Conservation (phyloP, 2,888 invertebrate species). For the Temnothorax ravouxi region DNA sequence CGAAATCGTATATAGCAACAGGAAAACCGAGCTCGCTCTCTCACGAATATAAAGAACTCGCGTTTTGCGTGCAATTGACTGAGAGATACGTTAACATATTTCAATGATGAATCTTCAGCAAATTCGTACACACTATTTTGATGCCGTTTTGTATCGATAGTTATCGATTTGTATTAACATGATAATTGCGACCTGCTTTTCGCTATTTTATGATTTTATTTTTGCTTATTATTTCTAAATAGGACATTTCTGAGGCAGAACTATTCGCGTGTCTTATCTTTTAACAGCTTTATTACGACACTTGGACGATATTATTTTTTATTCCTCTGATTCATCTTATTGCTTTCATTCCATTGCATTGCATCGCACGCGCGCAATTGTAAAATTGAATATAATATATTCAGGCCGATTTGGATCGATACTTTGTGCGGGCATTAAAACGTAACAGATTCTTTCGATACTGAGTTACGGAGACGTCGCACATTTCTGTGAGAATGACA, state of each 20-base stretch:
- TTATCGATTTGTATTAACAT: not conserved
- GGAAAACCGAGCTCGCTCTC: not conserved
- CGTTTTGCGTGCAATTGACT: not conserved
- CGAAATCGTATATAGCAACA: not conserved
- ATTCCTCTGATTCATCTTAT: not conserved
- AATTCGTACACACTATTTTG: not conserved
- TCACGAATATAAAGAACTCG: not conserved
- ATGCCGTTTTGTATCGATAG: not conserved
- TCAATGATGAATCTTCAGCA: not conserved
- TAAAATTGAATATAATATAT: not conserved
- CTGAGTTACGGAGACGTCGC: not conserved
- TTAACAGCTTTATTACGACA: not conserved
- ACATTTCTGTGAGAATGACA: conserved; percentile 7
- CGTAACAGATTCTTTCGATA: not conserved
- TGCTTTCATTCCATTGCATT: not conserved
- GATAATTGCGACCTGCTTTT: not conserved
- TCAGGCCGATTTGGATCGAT: not conserved
- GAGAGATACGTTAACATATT: too few relatives aligned
- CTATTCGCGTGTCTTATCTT: not conserved
- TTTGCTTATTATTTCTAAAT: not conserved
- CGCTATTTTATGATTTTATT: not conserved
- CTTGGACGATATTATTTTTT: not conserved
- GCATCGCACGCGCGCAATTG: not conserved
- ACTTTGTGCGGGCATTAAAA: not conserved
- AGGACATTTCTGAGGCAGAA: not conserved